Evolutionary conservation across 2,113 vertebrate species (phyloP).

Genomic region (Sciurus niger): DNA sequence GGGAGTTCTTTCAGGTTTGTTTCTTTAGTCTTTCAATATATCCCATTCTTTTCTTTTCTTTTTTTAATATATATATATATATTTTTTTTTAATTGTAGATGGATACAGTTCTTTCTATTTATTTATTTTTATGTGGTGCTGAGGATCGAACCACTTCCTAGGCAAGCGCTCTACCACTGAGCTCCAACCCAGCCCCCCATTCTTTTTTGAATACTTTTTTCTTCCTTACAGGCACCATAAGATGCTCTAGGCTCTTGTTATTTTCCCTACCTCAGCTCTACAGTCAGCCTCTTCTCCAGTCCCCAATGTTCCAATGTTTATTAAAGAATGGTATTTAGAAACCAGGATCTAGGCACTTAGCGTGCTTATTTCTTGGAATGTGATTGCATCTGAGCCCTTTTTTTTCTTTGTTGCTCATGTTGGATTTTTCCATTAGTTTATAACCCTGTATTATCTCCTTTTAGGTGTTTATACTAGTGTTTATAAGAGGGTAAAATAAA

Average conservation of each 20-base stretch:
- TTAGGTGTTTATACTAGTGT: constrained; percentile 2
- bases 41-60: neutral
- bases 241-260: neutral
- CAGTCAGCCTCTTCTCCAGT: neutral
- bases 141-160: no score
- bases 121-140: no score
- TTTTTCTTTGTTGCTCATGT: neutral
- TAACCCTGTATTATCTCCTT: neutral
- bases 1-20: neutral
- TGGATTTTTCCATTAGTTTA: constrained; percentile 7
- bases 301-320: neutral
- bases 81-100: no score
- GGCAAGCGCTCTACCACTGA: no score
- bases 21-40: neutral
- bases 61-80: no score
- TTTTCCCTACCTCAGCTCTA: neutral
- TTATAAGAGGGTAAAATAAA: constrained; percentile 28
- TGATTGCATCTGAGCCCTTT: neutral
- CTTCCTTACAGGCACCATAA: neutral
- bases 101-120: no score
- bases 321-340: neutral
- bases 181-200: no score
- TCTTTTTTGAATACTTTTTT: neutral
- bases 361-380: neutral
- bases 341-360: neutral